Conservation (phyloP, 2,113 vertebrate species). For the Microtus ochrogaster region DNA sequence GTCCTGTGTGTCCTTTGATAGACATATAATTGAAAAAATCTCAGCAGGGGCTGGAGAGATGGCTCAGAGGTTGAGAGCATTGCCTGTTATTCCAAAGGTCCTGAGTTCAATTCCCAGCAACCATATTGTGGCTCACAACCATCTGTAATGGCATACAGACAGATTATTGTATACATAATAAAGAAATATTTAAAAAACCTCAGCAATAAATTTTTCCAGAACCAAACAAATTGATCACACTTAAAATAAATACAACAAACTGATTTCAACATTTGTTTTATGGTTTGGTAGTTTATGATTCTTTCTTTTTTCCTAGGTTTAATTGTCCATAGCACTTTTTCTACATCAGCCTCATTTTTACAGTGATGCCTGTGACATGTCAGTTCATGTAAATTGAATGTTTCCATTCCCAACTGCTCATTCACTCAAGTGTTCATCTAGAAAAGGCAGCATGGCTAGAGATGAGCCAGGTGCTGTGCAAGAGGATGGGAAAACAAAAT, state of each 20-base stretch:
- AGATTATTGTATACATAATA: too few species aligned
- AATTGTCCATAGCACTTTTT: neutral
- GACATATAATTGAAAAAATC: neutral
- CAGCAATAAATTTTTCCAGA: conserved; percentile 6
- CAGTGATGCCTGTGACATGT: conserved; percentile 13
- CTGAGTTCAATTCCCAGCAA: too few species aligned
- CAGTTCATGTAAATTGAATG: conserved; percentile 29
- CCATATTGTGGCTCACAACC: too few species aligned
- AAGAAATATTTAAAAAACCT: neutral
- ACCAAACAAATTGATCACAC: neutral
- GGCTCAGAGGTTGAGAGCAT: too few species aligned
- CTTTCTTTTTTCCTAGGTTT: conserved; percentile 4
- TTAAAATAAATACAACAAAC: conserved; percentile 11
- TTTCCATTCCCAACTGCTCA: neutral
- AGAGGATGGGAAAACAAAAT: neutral
- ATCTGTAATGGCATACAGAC: too few species aligned
- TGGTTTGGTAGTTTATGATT: neutral
- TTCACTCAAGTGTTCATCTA: neutral
- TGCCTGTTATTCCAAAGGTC: too few species aligned
- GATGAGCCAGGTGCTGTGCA: neutral
- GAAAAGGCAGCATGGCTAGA: neutral
- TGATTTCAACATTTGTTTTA: conserved; percentile 38
- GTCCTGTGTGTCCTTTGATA: neutral
- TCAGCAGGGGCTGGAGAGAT: too few species aligned
- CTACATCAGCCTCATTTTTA: conserved; percentile 14